A percentile compares a stretch with the other conserved stretches of the same genome.
Conservation (phyloP, 2,888 invertebrate species). For the Allophyes oxyacanthae region DNA sequence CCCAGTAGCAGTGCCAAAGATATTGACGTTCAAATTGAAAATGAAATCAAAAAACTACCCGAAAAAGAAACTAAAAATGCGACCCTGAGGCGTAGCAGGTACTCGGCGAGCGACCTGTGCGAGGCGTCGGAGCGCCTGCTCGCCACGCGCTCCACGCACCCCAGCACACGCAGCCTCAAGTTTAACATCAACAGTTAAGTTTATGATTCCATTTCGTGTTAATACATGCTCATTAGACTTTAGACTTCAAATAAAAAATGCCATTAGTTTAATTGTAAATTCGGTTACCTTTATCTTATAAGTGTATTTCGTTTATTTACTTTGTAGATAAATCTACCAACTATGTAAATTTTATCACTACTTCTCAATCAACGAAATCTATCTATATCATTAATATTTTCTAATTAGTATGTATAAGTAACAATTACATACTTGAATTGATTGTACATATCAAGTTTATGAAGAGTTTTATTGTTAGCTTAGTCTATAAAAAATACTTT, state of each 20-base stretch:
- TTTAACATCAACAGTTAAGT: conserved; percentile 85
- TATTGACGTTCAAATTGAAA: conserved; percentile 72
- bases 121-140: conserved; percentile 89
- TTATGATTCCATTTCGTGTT: conserved; percentile 72
- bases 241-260: conserved; percentile 65
- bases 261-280: conserved; percentile 63
- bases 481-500: conserved; percentile 60
- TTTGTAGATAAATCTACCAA: conserved; percentile 42
- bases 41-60: conserved; percentile 68
- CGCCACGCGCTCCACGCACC: conserved; percentile 87
- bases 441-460: conserved; percentile 75
- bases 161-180: conserved; percentile 91
- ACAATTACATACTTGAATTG: conserved; percentile 50
- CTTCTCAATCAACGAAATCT: conserved; percentile 66
- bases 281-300: conserved; percentile 53
- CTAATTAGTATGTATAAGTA: conserved; percentile 44
- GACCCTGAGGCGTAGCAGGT: conserved; percentile 87
- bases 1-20: conserved; percentile 77
- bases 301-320: conserved; percentile 49
- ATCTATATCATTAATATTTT: conserved; percentile 51
- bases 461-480: conserved; percentile 56
- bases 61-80: conserved; percentile 74
- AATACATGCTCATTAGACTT: conserved; percentile 79
- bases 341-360: conserved; percentile 44
- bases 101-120: conserved; percentile 92